Percentiles rank a stretch among this genome's conserved stretches.
These are phyloP conservation scores for Heterodera schachtii DNA, from an alignment of 1,140 invertebrate genomes.

Conservation along the genomic window DNA sequence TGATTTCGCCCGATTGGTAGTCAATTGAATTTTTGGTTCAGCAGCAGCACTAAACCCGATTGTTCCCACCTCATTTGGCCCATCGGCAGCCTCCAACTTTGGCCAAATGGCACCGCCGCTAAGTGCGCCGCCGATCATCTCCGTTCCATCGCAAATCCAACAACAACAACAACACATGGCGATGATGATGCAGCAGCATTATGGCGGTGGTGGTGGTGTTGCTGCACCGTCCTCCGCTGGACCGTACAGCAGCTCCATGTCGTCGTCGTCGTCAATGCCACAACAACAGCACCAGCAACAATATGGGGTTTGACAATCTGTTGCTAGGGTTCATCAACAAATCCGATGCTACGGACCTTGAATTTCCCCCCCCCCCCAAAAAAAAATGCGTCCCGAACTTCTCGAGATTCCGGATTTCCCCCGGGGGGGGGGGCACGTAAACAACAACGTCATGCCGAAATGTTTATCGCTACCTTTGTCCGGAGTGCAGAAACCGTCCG, in stretches of 20 bases:
- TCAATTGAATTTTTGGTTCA: too few species aligned
- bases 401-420: too few species aligned
- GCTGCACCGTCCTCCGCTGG: background rate
- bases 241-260: background rate
- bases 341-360: too few species aligned
- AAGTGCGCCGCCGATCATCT: background rate
- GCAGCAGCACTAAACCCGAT: too few species aligned
- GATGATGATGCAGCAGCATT: background rate
- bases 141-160: background rate
- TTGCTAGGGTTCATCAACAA: too few species aligned
- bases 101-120: background rate
- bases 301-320: background rate
- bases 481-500: constrained; percentile 48
- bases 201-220: background rate
- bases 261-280: background rate
- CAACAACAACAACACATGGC: background rate
- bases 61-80: background rate
- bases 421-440: too few species aligned
- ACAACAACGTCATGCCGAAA: constrained; percentile 7
- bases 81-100: background rate
- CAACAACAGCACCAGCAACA: background rate
- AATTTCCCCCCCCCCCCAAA: too few species aligned
- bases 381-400: too few species aligned
- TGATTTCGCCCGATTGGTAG: too few species aligned
- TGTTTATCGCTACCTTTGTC: constrained; percentile 42